Evolutionary conservation across 2,797 vertebrate genomes (phyloP).

Genomic region (Oreochromis grahami): DNA sequence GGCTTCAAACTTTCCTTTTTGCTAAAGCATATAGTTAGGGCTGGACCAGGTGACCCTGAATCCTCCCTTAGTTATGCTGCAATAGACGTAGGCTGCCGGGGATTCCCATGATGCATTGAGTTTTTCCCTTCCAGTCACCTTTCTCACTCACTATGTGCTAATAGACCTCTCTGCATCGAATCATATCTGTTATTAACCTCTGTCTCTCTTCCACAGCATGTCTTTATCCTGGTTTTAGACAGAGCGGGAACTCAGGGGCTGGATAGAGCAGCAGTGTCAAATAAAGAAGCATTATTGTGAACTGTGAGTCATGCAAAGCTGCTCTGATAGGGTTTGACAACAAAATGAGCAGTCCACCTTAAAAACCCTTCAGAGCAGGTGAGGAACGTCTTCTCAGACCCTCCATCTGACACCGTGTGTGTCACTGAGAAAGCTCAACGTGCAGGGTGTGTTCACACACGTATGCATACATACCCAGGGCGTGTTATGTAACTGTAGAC

Average conservation of each 20-base stretch:
- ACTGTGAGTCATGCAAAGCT: background rate
- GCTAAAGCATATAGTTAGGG: too few species aligned
- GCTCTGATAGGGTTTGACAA: background rate
- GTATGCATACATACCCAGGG: background rate
- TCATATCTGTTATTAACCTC: too few species aligned
- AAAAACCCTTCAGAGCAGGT: background rate
- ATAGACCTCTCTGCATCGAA: too few species aligned
- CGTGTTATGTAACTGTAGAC: conserved; percentile 3
- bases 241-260: background rate
- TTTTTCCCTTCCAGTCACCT: too few species aligned
- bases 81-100: too few species aligned
- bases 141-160: too few species aligned
- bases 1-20: too few species aligned
- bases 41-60: too few species aligned
- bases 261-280: background rate
- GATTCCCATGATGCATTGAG: too few species aligned
- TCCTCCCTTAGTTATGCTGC: too few species aligned
- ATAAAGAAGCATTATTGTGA: background rate
- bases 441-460: background rate
- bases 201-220: too few species aligned
- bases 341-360: background rate
- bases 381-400: background rate
- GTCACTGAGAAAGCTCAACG: background rate
- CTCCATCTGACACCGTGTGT: background rate
- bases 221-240: background rate